These are phyloP conservation scores for Drosophila robusta DNA, from an alignment of 2,888 invertebrate genomes.

Conservation along the genomic window DNA sequence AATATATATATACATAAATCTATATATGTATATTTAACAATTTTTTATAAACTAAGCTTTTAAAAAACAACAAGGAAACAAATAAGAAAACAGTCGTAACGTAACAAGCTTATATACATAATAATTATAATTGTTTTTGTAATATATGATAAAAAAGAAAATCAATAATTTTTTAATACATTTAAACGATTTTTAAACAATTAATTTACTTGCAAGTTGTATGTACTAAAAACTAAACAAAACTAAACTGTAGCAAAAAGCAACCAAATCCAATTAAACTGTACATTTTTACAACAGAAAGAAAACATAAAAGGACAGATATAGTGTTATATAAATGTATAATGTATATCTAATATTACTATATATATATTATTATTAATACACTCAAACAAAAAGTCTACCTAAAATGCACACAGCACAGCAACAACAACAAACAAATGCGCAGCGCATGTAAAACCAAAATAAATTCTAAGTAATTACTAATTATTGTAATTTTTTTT, in stretches of 20 bases:
- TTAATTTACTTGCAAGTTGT: constrained; percentile 70
- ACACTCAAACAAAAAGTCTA: constrained; percentile 77
- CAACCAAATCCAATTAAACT: constrained; percentile 62
- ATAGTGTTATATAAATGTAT: constrained; percentile 73
- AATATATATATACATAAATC: constrained; percentile 36
- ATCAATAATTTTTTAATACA: constrained; percentile 52
- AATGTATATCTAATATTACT: constrained; percentile 69
- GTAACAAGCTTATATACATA: constrained; percentile 58
- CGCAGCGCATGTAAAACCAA: constrained; percentile 82
- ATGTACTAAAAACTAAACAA: constrained; percentile 55
- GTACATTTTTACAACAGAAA: constrained; percentile 64
- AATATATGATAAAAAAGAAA: constrained; percentile 43
- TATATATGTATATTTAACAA: constrained; percentile 42
- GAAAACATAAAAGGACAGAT: constrained; percentile 19
- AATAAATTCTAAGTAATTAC: constrained; percentile 71
- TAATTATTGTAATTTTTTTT: constrained; percentile 67
- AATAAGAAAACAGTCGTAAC: constrained; percentile 45
- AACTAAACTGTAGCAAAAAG: constrained; percentile 65
- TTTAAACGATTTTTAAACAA: constrained; percentile 53
- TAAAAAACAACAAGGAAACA: constrained; percentile 37
- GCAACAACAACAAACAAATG: constrained; percentile 72
- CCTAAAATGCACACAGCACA: constrained; percentile 72
- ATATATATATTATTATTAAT: constrained; percentile 38
- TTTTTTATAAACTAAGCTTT: constrained; percentile 66
- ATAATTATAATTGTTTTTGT: constrained; percentile 65